Conservation (phyloP, 2,113 vertebrate genomes). For the Rhegmatorhina hoffmannsi region DNA sequence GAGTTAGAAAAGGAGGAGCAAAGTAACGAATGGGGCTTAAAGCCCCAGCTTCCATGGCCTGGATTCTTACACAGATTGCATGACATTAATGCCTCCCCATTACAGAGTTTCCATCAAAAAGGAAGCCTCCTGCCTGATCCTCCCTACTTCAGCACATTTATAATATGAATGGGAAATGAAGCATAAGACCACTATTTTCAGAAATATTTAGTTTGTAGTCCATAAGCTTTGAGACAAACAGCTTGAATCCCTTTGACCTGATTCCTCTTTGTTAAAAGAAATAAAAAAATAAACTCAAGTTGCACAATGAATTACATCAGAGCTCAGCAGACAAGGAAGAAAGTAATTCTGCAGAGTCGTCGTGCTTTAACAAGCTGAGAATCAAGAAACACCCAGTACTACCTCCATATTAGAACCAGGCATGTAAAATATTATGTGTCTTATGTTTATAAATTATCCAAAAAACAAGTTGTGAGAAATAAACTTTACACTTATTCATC, state of each 20-base stretch:
- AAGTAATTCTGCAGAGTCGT: neutral
- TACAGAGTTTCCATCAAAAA: neutral
- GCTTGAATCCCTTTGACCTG: neutral
- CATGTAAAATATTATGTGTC: neutral
- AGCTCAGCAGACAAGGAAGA: neutral
- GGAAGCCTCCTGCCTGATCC: neutral
- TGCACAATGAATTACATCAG: neutral
- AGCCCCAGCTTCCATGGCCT: neutral
- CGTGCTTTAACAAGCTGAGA: neutral
- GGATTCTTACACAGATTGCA: neutral
- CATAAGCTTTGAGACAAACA: neutral
- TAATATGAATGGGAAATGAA: neutral
- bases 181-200: neutral
- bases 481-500: neutral
- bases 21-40: neutral
- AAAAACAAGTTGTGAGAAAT: neutral
- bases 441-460: neutral
- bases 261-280: neutral
- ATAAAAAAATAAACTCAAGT: neutral
- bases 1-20: neutral
- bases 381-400: neutral
- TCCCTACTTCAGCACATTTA: neutral
- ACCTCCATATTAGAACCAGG: neutral
- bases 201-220: neutral
- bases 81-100: neutral